Conservation (phyloP, 2,113 vertebrate species). For the Oncorhynchus kisutch region DNA sequence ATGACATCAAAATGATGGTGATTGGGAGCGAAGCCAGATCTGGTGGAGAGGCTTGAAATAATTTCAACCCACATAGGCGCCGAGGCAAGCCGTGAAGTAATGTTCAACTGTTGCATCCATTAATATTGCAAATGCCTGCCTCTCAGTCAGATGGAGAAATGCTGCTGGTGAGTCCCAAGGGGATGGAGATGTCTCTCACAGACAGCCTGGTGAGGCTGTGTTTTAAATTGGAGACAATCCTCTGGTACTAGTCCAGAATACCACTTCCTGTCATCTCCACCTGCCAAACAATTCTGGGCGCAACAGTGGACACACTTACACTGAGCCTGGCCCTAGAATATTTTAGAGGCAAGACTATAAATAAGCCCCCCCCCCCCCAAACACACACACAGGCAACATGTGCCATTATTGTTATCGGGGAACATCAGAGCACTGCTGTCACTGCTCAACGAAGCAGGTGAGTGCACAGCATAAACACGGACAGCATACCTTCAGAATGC, state of each 20-base stretch:
- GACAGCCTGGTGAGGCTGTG: background rate
- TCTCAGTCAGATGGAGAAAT: background rate
- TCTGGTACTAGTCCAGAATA: conserved; percentile 1
- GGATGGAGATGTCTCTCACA: background rate
- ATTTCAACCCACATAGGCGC: background rate
- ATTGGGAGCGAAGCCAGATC: background rate
- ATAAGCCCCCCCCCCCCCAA: too few relatives aligned
- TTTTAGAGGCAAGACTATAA: too few relatives aligned
- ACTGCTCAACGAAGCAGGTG: background rate
- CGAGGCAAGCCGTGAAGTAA: background rate
- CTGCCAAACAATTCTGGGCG: too few relatives aligned
- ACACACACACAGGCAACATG: background rate
- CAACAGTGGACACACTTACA: too few relatives aligned
- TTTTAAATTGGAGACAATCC: background rate
- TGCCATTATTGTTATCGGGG: background rate
- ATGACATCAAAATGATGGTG: background rate
- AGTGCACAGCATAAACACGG: background rate
- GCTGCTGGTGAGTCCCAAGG: background rate
- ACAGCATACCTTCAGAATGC: background rate
- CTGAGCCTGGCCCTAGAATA: too few relatives aligned
- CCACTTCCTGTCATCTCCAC: background rate
- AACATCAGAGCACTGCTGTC: background rate
- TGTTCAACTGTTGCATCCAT: conserved; percentile 6
- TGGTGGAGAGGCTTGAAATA: background rate
- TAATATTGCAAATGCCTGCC: background rate